phyloP scores from a whole-genome alignment of 2,113 vertebrate genomes.

The Mormyrus lacerda region DNA sequence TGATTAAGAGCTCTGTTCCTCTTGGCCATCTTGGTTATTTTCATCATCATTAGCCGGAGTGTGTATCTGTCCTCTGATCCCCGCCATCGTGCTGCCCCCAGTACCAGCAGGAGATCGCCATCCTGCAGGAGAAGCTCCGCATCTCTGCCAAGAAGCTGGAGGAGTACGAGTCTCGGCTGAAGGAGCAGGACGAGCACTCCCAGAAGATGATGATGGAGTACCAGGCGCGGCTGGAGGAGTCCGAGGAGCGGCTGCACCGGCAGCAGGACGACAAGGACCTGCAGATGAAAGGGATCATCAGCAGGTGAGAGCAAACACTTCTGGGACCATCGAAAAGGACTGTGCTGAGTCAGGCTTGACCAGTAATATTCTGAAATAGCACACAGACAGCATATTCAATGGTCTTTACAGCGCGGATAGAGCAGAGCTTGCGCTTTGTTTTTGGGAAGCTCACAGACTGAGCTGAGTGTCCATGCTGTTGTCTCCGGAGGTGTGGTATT shows the following conservation, averaged over 20 bases:
- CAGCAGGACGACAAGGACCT: constrained; percentile 98
- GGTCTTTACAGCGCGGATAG: not conserved
- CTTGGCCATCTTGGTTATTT: not conserved
- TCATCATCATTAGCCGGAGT: not conserved
- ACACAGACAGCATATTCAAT: not conserved
- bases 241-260: constrained; percentile 84
- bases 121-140: constrained; percentile 92
- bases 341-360: not conserved
- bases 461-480: not conserved
- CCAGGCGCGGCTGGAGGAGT: constrained; percentile 91
- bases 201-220: constrained; percentile 96
- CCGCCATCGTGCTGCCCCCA: constrained; percentile 39
- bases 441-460: not conserved
- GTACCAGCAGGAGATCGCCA: constrained; percentile 84
- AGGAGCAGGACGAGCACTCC: constrained; percentile 90
- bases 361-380: no score
- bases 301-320: constrained; percentile 64
- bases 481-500: not conserved
- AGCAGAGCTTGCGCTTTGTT: not conserved
- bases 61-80: not conserved
- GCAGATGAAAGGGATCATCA: constrained; percentile 99
- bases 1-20: not conserved
- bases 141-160: constrained; percentile 91
- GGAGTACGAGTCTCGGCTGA: constrained; percentile 87
- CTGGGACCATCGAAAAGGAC: not conserved